Evolutionary conservation across 1,140 invertebrate species (phyloP).

Genomic region (Drosophila biarmipes): DNA sequence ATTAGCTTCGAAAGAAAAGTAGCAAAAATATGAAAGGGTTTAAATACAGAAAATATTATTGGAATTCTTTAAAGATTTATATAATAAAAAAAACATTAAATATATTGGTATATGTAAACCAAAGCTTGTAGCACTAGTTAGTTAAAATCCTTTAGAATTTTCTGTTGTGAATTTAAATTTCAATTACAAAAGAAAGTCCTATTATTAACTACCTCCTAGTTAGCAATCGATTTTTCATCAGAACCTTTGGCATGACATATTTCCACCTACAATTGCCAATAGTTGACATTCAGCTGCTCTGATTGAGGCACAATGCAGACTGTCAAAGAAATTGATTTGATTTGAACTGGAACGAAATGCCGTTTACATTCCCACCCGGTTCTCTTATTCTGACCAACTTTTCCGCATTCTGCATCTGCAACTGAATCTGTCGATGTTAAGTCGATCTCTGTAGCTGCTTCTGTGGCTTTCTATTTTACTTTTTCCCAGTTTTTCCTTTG

Average conservation of each 20-base stretch:
- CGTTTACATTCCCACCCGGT: constrained; percentile 18
- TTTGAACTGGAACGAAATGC: constrained; percentile 38
- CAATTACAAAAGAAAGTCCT: neutral
- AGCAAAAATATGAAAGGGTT: too few species aligned
- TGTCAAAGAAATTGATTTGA: constrained; percentile 42
- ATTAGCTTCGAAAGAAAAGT: neutral
- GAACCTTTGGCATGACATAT: constrained; percentile 4
- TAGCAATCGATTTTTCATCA: constrained; percentile 1
- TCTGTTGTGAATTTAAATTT: neutral
- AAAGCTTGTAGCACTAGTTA: too few species aligned
- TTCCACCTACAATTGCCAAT: constrained; percentile 21
- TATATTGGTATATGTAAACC: neutral
- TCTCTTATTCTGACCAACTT: neutral
- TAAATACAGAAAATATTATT: too few species aligned
- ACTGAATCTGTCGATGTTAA: constrained; percentile 34
- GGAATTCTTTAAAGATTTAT: neutral
- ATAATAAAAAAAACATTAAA: too few species aligned
- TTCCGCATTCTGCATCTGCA: constrained; percentile 10
- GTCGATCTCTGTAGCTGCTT: constrained; percentile 34
- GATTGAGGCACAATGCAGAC: constrained; percentile 40
- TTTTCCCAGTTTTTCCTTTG: constrained; percentile 11
- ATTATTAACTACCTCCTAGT: neutral
- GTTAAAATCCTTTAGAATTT: neutral
- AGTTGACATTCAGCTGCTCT: constrained; percentile 41
- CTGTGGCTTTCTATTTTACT: constrained; percentile 26